Evolutionary conservation across 2,113 vertebrate species (phyloP), one percentile per base, ranked within the genome.

Genomic region (Dromas ardeola): DNA sequence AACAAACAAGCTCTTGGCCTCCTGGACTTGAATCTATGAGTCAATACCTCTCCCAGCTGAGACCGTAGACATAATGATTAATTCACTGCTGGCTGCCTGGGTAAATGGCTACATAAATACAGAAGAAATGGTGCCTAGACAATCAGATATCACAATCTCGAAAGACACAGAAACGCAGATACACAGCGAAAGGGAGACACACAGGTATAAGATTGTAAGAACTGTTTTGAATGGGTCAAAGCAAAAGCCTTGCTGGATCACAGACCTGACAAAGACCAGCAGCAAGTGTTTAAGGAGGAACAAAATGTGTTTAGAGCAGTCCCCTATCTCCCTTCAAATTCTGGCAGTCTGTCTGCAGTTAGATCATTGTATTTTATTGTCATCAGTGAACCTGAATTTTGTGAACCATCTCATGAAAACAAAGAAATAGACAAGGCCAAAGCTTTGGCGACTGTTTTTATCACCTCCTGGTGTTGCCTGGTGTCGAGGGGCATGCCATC

Each of bases 61-160:
- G 88, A 2, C 36, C 73, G 86, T 36, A 52, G 95, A 87, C 94
- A 91, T 43, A 62, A 56, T 88, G 80, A 95, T 95, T 67, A 84
- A 96, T 97, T 94, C 92, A 78, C 88, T 93, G 80, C 96, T 53
- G 87, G 49, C 92, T 94, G 84, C 92, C 92, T 38, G 77, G 55
- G 36, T 71, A 84, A 95, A 79, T n/a, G 73, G 86, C 52, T 29
- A n/a, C 80, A 92, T 78, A 94, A 94, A 92, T 56, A 91, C 13
- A 45, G 91, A 17, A 84, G 86, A 58, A 95, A 67, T 22, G 76
- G 76, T 49, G 92, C 88, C 82, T 38, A 4, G 55, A 40, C 72
- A 89, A 83, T 79, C 90, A 79, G 86, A 16, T 69, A 11, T 45
- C 18, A 80, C 80, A 20, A 9, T 3, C 55, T 81, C 83, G 69